Evolutionary conservation across 2,113 vertebrate species (phyloP), one percentile per base, ranked within the genome.

Genomic region (Daubentonia madagascariensis): DNA sequence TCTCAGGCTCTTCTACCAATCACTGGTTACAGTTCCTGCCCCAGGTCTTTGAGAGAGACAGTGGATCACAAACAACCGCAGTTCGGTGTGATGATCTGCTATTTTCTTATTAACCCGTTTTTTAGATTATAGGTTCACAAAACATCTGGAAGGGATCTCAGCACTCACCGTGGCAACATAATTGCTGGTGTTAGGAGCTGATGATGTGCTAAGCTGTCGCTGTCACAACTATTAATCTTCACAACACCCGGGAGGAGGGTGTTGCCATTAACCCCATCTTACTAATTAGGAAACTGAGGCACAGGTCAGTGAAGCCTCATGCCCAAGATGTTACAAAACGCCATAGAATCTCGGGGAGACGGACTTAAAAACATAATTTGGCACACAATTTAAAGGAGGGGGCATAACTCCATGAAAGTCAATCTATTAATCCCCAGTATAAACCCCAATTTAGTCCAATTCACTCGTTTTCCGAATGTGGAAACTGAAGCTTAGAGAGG

Each of bases 401-500:
- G 22, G 4, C 20, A n/a, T 32, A 50, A 61, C 50, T 72, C 85
- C 40, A 22, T 72, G 52, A 92, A 94, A 92, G 18, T 23, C 32
- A 32, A 35, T 61, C n/a, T 40, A 30, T 89, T 73, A 73, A 91
- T 92, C 72, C 50, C 45, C 43, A 45, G 48, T 28, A 59, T 59
- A 63, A 52, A 78, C 30, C 14, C 16, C 63, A 73, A 22, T 65
- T 72, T 87, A 91, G 40, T 85, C 75, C 68, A 17, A 54, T 9
- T 61, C 73, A 35, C 48, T 88, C 59, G 9, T 85, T 89, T 96
- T 81, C 54, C 43, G 8, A 75, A 63, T 43, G n/a, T 96, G 85
- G 43, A 96, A 92, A 57, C 52, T 35, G 76, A 94, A 96, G 67
- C 70, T 84, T 91, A 57, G 32, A 72, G 59, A 92, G 52, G 28